These are phyloP conservation scores for Xyrichtys novacula DNA, from an alignment of 2,797 vertebrate genomes.

Conservation along the genomic window DNA sequence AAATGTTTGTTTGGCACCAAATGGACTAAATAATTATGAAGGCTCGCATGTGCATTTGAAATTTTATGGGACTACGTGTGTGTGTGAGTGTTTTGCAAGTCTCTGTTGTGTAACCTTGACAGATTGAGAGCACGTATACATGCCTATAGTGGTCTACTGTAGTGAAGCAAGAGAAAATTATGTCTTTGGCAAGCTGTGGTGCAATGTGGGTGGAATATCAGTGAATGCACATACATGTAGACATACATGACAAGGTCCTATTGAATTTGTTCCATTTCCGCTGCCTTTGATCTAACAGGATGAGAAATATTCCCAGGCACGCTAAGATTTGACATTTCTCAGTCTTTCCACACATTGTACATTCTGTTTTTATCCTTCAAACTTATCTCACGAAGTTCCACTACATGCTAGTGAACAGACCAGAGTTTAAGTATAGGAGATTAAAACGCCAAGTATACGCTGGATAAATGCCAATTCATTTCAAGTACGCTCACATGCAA, in stretches of 20 bases:
- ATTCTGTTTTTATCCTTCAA: not conserved
- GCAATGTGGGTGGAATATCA: conserved; percentile 55
- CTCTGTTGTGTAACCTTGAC: conserved; percentile 65
- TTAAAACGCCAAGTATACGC: too few species aligned
- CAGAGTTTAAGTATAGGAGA: too few species aligned
- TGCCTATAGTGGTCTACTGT: conserved; percentile 34
- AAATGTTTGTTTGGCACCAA: conserved; percentile 49
- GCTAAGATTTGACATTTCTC: conserved; percentile 16
- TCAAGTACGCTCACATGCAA: too few species aligned
- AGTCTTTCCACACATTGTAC: not conserved
- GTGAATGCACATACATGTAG: conserved; percentile 18
- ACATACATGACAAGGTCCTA: conserved; percentile 11
- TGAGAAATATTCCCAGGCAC: conserved; percentile 24
- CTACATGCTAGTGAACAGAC: not conserved
- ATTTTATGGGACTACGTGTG: conserved; percentile 24
- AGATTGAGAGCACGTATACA: conserved; percentile 64
- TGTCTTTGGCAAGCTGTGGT: conserved; percentile 39
- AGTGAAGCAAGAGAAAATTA: conserved; percentile 36
- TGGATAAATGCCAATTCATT: too few species aligned
- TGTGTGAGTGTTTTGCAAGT: conserved; percentile 30
- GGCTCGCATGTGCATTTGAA: conserved; percentile 17
- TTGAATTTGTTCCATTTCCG: conserved; percentile 34
- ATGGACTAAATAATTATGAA: conserved; percentile 25
- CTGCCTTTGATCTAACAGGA: conserved; percentile 55
- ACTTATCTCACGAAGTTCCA: not conserved